Percentiles rank a stretch among this genome's conserved stretches.
Conservation (phyloP, 92 coral and sea anemone species). For the Blastomussa wellsi region DNA sequence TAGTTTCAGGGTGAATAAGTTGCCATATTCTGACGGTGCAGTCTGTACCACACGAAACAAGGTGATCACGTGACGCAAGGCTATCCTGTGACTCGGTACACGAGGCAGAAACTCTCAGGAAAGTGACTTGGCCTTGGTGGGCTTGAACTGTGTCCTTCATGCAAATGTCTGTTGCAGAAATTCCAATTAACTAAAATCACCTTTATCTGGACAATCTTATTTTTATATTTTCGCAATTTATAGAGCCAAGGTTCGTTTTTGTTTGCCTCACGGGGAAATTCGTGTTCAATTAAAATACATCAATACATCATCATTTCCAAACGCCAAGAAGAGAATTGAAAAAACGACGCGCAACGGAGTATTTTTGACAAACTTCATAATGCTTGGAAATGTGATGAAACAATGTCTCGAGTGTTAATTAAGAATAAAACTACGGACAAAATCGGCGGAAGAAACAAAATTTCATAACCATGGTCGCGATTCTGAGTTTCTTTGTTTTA, state of each 20-base stretch:
- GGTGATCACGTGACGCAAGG: constrained; percentile 73
- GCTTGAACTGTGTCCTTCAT: constrained; percentile 91
- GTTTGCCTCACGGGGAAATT: background rate
- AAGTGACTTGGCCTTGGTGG: constrained; percentile 86
- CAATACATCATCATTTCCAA: no score
- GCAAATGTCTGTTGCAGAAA: constrained; percentile 50
- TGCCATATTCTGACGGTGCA: constrained; percentile 82
- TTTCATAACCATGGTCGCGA: no score
- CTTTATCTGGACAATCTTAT: background rate
- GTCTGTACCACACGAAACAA: constrained; percentile 90
- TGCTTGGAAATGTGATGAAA: no score
- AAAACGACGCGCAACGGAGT: no score
- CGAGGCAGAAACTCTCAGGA: constrained; percentile 70
- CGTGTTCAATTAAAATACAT: no score
- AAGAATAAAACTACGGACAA: no score
- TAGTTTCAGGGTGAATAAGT: constrained; percentile 47
- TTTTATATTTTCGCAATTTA: background rate
- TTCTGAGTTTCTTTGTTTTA: no score
- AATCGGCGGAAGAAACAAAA: no score
- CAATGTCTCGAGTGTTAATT: no score
- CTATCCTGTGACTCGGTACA: constrained; percentile 49
- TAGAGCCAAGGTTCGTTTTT: background rate
- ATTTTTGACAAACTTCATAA: no score
- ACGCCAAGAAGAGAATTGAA: no score
- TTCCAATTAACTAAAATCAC: no score